Percentiles rank a stretch among this genome's conserved stretches.
Evolutionary conservation across 2,797 vertebrate species (phyloP).

Genomic region (Manis javanica): DNA sequence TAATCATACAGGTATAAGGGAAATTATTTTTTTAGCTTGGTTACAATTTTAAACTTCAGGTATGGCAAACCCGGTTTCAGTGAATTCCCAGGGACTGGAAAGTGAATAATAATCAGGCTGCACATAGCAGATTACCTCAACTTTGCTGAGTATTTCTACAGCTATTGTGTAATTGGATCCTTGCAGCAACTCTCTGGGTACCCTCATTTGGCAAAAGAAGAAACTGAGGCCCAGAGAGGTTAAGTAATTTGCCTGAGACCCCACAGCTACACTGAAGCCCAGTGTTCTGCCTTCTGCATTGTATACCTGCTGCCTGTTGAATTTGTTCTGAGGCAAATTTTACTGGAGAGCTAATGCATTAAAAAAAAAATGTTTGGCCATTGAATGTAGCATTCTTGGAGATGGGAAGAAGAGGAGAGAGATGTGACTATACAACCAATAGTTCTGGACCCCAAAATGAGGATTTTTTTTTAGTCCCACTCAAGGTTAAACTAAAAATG

Average conservation of each 20-base stretch:
- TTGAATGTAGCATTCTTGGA: background rate
- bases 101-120: background rate
- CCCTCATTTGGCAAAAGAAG: background rate
- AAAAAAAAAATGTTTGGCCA: background rate
- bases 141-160: background rate
- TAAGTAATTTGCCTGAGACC: background rate
- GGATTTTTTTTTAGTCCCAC: background rate
- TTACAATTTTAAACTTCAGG: conserved; percentile 54
- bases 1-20: conserved; percentile 47
- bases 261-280: background rate
- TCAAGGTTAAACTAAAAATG: background rate
- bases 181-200: background rate
- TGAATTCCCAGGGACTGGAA: conserved; percentile 47
- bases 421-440: background rate
- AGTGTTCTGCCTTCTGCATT: background rate
- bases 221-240: background rate
- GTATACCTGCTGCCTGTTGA: background rate
- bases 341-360: background rate
- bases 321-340: background rate
- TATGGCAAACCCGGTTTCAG: background rate
- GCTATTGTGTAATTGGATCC: background rate
- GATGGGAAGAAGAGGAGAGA: background rate
- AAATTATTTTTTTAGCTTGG: conserved; percentile 21
- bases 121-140: background rate
- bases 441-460: background rate